A percentile compares a stretch with the other conserved stretches of the same genome.
phyloP scores from a whole-genome alignment of 1,140 invertebrate species.

The Drosophila kikkawai region DNA sequence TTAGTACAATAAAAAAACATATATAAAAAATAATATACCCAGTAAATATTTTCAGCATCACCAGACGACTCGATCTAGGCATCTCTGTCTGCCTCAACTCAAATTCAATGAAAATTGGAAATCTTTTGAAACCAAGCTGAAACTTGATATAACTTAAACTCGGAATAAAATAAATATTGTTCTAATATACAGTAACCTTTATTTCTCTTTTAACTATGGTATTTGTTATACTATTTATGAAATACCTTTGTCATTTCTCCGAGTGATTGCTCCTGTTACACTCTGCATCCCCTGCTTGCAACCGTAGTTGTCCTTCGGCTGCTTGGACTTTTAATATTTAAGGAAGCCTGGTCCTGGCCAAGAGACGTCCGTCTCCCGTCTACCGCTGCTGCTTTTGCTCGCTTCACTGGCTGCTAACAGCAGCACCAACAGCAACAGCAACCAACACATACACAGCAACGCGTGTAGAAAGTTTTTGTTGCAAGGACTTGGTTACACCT shows the following conservation, averaged over 20 bases:
- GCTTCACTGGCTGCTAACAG: conserved; percentile 63
- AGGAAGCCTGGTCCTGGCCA: conserved; percentile 44
- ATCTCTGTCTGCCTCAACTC: no score
- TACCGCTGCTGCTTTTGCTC: conserved; percentile 30
- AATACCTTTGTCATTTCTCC: not conserved
- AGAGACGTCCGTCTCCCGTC: conserved; percentile 29
- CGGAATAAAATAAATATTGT: no score
- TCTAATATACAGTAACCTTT: no score
- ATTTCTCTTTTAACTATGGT: no score
- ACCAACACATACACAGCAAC: conserved; percentile 25
- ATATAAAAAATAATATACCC: no score
- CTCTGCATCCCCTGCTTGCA: not conserved
- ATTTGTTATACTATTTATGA: no score
- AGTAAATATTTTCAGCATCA: not conserved
- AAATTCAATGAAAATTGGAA: no score
- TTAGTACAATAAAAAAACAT: no score
- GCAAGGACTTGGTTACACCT: conserved; percentile 68
- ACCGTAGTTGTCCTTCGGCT: conserved; percentile 24
- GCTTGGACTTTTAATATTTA: conserved; percentile 77
- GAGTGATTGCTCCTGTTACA: not conserved
- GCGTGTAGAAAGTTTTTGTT: conserved; percentile 64
- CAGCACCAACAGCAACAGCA: conserved; percentile 39
- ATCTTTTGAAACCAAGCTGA: no score
- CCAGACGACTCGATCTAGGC: not conserved
- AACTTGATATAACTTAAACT: no score